These are phyloP conservation scores for Carassius auratus DNA, from an alignment of 2,113 vertebrate genomes.

Conservation along the genomic window DNA sequence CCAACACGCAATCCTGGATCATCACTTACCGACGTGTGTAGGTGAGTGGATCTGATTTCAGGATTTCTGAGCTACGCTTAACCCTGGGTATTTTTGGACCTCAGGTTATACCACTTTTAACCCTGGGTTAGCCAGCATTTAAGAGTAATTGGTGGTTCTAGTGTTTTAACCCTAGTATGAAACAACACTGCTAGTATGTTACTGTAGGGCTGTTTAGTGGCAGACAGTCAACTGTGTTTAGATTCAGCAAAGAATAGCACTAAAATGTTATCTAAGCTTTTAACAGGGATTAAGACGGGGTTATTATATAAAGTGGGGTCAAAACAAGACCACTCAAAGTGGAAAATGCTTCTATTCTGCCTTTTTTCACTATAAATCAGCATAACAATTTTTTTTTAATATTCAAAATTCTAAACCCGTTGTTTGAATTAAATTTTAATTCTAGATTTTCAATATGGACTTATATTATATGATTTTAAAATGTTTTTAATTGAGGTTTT, in stretches of 20 bases:
- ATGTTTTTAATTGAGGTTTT: too few relatives aligned
- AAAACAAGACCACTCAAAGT: neutral
- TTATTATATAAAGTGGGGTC: slow-evolving; percentile 1
- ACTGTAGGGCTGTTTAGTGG: neutral
- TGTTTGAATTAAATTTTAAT: too few relatives aligned
- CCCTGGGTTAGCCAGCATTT: neutral
- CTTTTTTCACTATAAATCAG: neutral
- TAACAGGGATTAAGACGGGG: neutral
- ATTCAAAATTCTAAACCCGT: too few relatives aligned
- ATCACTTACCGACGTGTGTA: neutral
- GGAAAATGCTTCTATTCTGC: neutral
- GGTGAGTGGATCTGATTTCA: slow-evolving; percentile 27
- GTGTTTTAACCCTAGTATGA: neutral
- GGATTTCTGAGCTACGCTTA: neutral
- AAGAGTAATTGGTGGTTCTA: neutral
- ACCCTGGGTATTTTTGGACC: neutral
- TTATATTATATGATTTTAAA: too few relatives aligned
- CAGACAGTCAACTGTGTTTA: neutral
- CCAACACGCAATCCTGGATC: neutral
- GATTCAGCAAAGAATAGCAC: neutral
- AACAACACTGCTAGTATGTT: neutral
- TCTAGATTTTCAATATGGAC: too few relatives aligned
- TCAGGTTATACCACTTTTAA: neutral
- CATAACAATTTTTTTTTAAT: too few relatives aligned
- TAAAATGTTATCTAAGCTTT: neutral